A percentile compares a stretch with the other conserved stretches of the same genome.
Conservation (phyloP, 2,797 vertebrate genomes). For the Galaxias olidus region DNA sequence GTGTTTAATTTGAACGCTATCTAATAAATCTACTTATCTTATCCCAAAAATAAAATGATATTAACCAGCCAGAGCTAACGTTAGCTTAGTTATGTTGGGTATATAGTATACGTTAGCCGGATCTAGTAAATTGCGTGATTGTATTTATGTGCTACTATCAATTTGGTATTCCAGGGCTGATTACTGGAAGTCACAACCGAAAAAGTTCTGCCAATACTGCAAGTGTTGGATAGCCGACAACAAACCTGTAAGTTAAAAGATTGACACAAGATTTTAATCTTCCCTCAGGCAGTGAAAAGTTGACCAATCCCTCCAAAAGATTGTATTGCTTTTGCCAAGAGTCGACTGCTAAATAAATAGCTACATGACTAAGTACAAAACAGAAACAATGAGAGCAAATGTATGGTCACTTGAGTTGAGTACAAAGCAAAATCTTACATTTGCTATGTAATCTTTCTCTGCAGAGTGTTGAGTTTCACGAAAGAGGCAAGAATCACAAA, state of each 20-base stretch:
- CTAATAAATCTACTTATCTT: neutral
- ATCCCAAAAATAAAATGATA: too few relatives aligned
- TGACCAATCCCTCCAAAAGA: too few relatives aligned
- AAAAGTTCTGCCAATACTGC: constrained; percentile 98
- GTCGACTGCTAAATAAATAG: too few relatives aligned
- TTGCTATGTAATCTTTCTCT: constrained; percentile 34
- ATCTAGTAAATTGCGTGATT: too few relatives aligned
- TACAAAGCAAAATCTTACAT: neutral
- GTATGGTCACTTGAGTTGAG: neutral
- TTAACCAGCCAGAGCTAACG: too few relatives aligned
- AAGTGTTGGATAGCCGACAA: constrained; percentile 99
- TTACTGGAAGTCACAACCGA: constrained; percentile 98
- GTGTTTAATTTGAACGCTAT: too few relatives aligned
- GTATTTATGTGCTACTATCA: neutral
- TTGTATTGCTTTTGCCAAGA: too few relatives aligned
- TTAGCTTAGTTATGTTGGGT: too few relatives aligned
- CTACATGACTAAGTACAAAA: too few relatives aligned
- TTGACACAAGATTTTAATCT: neutral
- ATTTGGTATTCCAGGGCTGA: constrained; percentile 82
- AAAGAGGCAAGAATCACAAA: constrained; percentile 98
- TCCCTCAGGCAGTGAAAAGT: too few relatives aligned
- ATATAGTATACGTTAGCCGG: too few relatives aligned
- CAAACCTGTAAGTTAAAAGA: constrained; percentile 84
- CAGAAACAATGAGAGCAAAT: neutral
- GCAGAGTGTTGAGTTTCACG: constrained; percentile 97